phyloP scores from a whole-genome alignment of 2,888 invertebrate species.

The Leucophora obtusa region DNA sequence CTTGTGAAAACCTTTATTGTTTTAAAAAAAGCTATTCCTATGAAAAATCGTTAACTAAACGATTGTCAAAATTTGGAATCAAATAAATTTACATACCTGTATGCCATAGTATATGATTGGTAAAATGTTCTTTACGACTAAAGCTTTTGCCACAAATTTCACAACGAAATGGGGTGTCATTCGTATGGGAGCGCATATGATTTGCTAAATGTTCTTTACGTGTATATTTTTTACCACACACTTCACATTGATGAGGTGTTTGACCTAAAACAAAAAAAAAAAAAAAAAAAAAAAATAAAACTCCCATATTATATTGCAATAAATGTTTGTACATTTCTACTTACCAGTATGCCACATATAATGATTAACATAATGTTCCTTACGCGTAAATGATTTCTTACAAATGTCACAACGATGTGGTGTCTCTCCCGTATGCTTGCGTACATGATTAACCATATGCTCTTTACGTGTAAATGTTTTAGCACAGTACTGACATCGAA shows the following conservation, averaged over 20 bases:
- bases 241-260: constrained; percentile 92
- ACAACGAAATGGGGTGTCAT: constrained; percentile 92
- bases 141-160: constrained; percentile 93
- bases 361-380: constrained; percentile 92
- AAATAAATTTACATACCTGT: constrained; percentile 81
- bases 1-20: too few relatives aligned
- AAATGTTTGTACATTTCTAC: constrained; percentile 64
- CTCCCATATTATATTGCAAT: constrained; percentile 26
- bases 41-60: too few relatives aligned
- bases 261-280: constrained; percentile 81
- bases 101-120: constrained; percentile 94
- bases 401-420: constrained; percentile 92
- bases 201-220: constrained; percentile 93
- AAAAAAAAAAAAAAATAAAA: constrained; percentile 14
- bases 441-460: constrained; percentile 91
- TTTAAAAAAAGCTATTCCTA: too few relatives aligned
- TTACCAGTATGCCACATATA: constrained; percentile 84
- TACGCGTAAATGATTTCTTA: constrained; percentile 91
- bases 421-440: constrained; percentile 90
- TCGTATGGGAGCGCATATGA: constrained; percentile 92
- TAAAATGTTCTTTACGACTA: constrained; percentile 93
- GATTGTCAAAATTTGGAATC: too few relatives aligned
- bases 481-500: constrained; percentile 90
- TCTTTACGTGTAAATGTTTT: constrained; percentile 92
- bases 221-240: constrained; percentile 93